phyloP scores from a whole-genome alignment of 2,888 invertebrate species.

The Pristionchus japonicus region DNA sequence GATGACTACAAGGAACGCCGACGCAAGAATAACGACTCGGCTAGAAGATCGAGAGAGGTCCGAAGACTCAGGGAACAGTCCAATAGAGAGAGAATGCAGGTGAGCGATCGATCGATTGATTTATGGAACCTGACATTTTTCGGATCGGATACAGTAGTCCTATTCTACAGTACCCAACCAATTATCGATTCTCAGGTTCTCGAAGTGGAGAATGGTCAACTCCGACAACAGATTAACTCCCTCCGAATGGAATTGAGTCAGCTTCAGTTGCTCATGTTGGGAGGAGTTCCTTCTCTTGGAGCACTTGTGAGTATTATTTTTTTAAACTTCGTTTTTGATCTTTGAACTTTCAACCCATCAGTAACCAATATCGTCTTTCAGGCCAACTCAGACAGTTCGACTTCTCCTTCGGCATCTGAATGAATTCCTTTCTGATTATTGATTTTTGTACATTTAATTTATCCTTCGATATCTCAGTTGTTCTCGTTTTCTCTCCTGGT shows the following conservation, averaged over 20 bases:
- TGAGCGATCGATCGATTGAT: neutral
- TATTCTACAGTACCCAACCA: neutral
- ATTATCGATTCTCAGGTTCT: constrained; percentile 40
- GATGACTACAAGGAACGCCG: constrained; percentile 47
- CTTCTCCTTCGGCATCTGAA: constrained; percentile 32
- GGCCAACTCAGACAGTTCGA: constrained; percentile 44
- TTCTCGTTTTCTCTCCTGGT: constrained; percentile 4
- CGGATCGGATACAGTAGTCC: neutral
- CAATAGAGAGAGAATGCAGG: constrained; percentile 45
- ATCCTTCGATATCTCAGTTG: neutral
- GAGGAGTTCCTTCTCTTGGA: neutral
- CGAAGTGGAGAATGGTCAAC: constrained; percentile 46
- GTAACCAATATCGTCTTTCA: neutral
- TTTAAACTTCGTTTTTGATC: too few relatives aligned
- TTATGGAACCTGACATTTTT: too few relatives aligned
- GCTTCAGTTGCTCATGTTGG: constrained; percentile 29
- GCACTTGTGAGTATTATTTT: constrained; percentile 35
- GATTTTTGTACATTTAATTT: constrained; percentile 14
- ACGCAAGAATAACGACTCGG: constrained; percentile 46
- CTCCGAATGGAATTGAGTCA: constrained; percentile 43
- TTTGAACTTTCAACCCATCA: neutral
- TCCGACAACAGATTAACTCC: constrained; percentile 22
- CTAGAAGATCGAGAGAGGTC: constrained; percentile 42
- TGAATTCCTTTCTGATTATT: neutral
- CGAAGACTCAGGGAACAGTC: constrained; percentile 34